A percentile compares a stretch with the other conserved stretches of the same genome.
Evolutionary conservation across 2,113 vertebrate genomes (phyloP).

Genomic region (Hypocryptadius cinnamomeus): DNA sequence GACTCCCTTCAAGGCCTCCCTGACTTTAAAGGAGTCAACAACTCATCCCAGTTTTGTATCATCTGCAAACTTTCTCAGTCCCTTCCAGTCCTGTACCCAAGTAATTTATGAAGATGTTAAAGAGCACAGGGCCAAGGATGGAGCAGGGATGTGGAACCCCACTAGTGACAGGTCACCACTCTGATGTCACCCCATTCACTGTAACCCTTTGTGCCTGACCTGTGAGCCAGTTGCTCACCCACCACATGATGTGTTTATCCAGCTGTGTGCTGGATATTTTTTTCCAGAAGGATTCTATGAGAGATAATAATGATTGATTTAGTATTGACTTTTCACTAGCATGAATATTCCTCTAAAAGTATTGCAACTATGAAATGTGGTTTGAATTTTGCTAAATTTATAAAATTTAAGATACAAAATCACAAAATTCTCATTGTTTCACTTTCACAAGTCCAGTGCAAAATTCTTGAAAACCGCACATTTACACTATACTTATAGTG

Average conservation of each 20-base stretch:
- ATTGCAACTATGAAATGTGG: not conserved
- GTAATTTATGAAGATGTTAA: not conserved
- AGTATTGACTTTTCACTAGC: not conserved
- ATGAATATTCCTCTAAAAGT: not conserved
- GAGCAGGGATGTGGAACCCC: not conserved
- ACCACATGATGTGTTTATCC: not conserved
- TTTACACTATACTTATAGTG: not conserved
- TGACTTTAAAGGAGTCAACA: not conserved
- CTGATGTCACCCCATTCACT: not conserved
- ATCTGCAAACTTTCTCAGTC: not conserved
- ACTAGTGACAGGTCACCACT: not conserved
- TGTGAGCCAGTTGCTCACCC: fast-evolving
- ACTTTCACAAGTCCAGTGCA: not conserved
- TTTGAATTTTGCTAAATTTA: not conserved
- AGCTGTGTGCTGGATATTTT: not conserved
- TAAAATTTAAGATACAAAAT: not conserved
- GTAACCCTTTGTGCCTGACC: not conserved
- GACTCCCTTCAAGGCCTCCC: not conserved
- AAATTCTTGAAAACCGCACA: not conserved
- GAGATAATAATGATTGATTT: not conserved
- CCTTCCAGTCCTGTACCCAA: not conserved
- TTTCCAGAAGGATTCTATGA: not conserved
- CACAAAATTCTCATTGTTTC: not conserved
- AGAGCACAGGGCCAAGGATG: fast-evolving
- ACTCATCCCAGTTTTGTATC: not conserved